phyloP scores from a whole-genome alignment of 2,113 vertebrate genomes.

The Ancistrus triradiatus region DNA sequence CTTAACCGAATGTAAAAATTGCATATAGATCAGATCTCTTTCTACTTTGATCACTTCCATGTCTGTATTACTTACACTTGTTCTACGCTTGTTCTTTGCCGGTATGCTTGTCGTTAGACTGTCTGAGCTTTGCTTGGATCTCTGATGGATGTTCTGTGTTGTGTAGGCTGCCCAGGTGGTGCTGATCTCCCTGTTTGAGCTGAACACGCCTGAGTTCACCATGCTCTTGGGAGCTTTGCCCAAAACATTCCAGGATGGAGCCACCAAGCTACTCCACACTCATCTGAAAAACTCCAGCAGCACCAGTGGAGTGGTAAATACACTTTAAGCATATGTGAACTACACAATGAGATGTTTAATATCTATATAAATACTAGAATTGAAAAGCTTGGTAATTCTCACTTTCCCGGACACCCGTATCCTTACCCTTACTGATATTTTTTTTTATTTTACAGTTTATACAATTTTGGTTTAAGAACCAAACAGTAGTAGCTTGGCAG shows the following conservation, averaged over 20 bases:
- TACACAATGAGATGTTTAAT: too few relatives aligned
- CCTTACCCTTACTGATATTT: too few relatives aligned
- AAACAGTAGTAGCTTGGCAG: too few relatives aligned
- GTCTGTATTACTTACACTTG: too few relatives aligned
- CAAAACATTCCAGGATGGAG: constrained; percentile 98
- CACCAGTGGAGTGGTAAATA: constrained; percentile 79
- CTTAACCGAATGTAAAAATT: not conserved
- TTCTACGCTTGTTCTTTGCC: too few relatives aligned
- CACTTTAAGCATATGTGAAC: not conserved
- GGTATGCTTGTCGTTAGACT: not conserved
- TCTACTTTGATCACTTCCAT: too few relatives aligned
- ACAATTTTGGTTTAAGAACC: too few relatives aligned
- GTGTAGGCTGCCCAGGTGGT: constrained; percentile 91
- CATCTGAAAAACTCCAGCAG: constrained; percentile 98
- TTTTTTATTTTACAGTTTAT: too few relatives aligned
- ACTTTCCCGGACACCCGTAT: too few relatives aligned
- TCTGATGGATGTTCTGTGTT: constrained; percentile 1
- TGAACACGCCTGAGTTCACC: constrained; percentile 98
- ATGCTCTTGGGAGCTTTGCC: constrained; percentile 98
- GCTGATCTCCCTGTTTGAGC: constrained; percentile 92
- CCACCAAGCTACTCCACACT: constrained; percentile 95
- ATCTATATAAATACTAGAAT: too few relatives aligned
- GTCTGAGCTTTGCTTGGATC: not conserved
- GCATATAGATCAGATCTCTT: too few relatives aligned
- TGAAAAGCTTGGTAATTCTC: too few relatives aligned